Base-by-base conservation (phyloP, 2,113 vertebrate species). In the Equus przewalskii region DNA sequence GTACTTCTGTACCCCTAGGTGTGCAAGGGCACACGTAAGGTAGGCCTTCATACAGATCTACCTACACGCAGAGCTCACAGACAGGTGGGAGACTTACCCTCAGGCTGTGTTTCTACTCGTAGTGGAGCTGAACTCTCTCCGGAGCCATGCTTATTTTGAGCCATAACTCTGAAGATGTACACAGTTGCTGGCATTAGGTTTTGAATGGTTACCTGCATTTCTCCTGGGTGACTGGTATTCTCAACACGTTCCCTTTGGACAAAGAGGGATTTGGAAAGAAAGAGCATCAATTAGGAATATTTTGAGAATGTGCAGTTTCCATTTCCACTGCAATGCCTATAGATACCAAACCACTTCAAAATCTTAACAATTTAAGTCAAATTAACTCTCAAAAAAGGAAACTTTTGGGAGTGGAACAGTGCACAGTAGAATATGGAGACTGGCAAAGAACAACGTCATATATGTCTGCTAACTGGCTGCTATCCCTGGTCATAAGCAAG, bases 181-280 rank as follows among this genome's bases (percentile, higher is more conserved):
- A 99, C 99, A 30, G 99, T 99, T 85, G 99, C 99, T 69, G 99
- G 99, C 99, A 99, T 99, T 89, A 99, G 99, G 98, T 99, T 99
- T 96, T 99, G 99, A 98, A 99, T 99, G 94, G 99, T 99, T 97
- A 99, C 99, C 96, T 99, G 99, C 44, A 99, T 99, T 98, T 99
- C 99, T 70, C 99, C 99, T 9, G 99, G 98, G 56, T 98, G 99
- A 96, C 99, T 99, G 33, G 99, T 99, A 64, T 99, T 99, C 97
- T 99, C 99, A 14, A 99, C 98, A 16, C 99, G 99, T 97, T 99
- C 99, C 98, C 99, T 99, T 97, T 51, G 60, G 98, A 86, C 96
- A 97, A 97, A 41, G 88, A 79, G 91, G 64, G 33, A 56, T 94
- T 97, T n/a, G 70, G 51, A 97, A 94, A 96, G 60, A 96, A 80